Conservation (phyloP, 2,797 vertebrate species). For the Karalla daura region DNA sequence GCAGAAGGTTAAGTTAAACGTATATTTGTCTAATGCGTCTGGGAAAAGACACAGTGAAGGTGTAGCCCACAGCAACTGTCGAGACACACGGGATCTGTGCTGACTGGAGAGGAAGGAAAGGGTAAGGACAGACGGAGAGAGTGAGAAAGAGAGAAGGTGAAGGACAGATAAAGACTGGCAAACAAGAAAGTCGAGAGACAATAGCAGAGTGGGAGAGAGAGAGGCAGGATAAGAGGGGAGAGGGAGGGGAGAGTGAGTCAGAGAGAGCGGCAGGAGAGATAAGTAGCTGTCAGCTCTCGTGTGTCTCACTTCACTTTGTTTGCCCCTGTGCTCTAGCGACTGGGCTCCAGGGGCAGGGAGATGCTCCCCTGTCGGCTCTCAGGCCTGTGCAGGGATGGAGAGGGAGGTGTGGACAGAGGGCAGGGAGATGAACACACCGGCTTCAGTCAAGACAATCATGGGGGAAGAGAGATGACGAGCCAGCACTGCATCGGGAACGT, state of each 20-base stretch:
- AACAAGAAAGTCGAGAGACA: conserved; percentile 22
- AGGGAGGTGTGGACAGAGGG: conserved; percentile 7
- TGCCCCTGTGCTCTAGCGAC: conserved; percentile 6
- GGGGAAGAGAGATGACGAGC: too few species aligned
- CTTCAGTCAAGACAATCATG: not conserved
- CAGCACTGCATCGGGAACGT: too few species aligned
- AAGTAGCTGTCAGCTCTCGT: conserved; percentile 53
- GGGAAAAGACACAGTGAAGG: conserved; percentile 31
- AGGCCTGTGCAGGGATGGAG: not conserved
- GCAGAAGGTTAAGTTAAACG: conserved; percentile 12
- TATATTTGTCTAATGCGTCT: conserved; percentile 44
- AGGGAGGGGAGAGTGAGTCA: conserved; percentile 24
- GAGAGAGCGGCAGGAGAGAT: conserved; percentile 44
- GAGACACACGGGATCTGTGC: conserved; percentile 43
- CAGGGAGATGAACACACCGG: not conserved
- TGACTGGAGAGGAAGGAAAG: conserved; percentile 26
- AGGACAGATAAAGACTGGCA: conserved; percentile 16
- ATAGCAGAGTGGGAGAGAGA: not conserved
- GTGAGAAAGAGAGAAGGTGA: conserved; percentile 22
- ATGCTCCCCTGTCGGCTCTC: conserved; percentile 25
- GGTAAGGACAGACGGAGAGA: conserved; percentile 14
- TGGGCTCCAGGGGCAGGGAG: conserved; percentile 26
- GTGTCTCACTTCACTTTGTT: conserved; percentile 53
- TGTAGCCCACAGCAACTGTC: conserved; percentile 35
- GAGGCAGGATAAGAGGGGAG: not conserved